phyloP scores from a whole-genome alignment of 1,140 invertebrate species.

The Leptopilina clavipes region DNA sequence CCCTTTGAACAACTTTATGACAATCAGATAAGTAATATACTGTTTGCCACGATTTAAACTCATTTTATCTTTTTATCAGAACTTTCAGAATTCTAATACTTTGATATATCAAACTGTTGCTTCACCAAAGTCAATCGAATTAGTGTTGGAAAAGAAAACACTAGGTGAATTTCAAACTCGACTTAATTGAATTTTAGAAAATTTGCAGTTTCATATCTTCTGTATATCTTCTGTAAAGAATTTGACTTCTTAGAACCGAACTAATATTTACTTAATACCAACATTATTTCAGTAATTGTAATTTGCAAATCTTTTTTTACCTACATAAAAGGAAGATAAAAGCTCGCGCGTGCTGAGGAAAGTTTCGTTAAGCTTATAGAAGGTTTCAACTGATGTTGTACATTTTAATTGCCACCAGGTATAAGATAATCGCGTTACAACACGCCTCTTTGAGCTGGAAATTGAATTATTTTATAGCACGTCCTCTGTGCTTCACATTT shows the following conservation, averaged over 20 bases:
- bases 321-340: conserved; percentile 37
- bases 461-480: conserved; percentile 66
- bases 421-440: conserved; percentile 59
- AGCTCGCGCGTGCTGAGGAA: conserved; percentile 50
- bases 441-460: conserved; percentile 64
- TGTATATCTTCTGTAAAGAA: neutral
- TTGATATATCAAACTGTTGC: conserved; percentile 8
- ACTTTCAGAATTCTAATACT: neutral
- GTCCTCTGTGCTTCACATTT: conserved; percentile 43
- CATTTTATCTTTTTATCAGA: neutral
- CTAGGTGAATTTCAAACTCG: too few species aligned
- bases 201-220: neutral
- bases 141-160: too few species aligned
- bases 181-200: too few species aligned
- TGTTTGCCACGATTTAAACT: neutral
- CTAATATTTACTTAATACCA: neutral
- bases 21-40: neutral
- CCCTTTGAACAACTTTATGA: conserved; percentile 16
- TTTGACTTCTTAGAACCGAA: neutral
- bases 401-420: conserved; percentile 56
- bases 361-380: conserved; percentile 38
- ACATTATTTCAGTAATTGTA: conserved; percentile 11
- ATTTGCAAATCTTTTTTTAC: neutral
- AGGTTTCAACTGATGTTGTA: conserved; percentile 48
- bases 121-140: neutral